Conservation (phyloP, 2,113 vertebrate genomes). For the Eulacestoma nigropectus region DNA sequence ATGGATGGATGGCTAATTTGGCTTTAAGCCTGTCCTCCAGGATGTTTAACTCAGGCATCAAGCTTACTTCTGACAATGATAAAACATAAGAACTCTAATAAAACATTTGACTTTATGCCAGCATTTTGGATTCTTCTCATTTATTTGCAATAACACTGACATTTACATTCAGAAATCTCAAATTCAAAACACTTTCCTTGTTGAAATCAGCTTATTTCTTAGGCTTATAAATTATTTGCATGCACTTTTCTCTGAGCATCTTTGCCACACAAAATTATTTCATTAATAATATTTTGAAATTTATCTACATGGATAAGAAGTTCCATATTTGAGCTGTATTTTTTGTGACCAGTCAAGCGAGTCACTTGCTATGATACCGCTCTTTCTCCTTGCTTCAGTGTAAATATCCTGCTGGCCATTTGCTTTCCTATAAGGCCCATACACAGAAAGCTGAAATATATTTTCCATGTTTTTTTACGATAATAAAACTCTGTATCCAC, state of each 20-base stretch:
- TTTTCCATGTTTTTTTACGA: neutral
- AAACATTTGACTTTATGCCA: neutral
- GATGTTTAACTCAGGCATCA: neutral
- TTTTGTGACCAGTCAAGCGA: neutral
- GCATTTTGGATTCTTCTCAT: neutral
- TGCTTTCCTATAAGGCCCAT: neutral
- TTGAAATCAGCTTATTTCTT: neutral
- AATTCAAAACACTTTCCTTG: neutral
- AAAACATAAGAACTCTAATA: neutral
- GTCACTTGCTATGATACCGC: neutral
- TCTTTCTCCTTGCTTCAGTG: neutral
- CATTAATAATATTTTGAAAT: neutral
- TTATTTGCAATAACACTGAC: neutral
- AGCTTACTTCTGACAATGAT: neutral
- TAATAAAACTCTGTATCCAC: neutral
- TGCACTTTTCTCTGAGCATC: neutral
- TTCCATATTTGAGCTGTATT: neutral
- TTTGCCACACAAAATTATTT: neutral
- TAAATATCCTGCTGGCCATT: neutral
- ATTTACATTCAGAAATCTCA: neutral
- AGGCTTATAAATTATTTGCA: neutral
- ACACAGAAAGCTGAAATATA: neutral
- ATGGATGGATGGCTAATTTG: neutral
- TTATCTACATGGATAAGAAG: neutral
- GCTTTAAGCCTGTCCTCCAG: neutral